Evolutionary conservation across 2,797 vertebrate species (phyloP).

Genomic region (Onychomys arenicola): DNA sequence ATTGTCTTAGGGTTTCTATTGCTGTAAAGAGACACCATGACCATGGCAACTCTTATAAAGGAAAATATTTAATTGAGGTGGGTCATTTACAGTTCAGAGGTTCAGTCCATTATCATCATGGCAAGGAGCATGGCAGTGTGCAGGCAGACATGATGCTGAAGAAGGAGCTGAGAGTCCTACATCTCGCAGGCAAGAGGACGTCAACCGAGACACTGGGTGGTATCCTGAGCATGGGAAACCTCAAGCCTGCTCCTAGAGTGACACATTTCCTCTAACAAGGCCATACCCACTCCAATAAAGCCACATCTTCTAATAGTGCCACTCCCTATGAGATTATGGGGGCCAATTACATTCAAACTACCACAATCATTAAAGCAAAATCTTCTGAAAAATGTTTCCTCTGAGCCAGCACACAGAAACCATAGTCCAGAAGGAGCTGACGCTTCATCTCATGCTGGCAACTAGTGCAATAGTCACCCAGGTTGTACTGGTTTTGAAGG

Average conservation of each 20-base stretch:
- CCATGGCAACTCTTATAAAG: not conserved
- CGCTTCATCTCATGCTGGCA: not conserved
- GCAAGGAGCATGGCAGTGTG: not conserved
- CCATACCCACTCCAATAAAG: not conserved
- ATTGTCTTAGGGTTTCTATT: too few relatives aligned
- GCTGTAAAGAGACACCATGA: too few relatives aligned
- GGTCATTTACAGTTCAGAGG: not conserved
- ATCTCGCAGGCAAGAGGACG: not conserved
- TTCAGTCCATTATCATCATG: not conserved
- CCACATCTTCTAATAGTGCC: not conserved
- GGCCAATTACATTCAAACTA: not conserved
- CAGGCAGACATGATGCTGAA: not conserved
- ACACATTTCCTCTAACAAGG: not conserved
- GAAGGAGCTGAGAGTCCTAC: not conserved
- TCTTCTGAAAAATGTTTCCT: not conserved
- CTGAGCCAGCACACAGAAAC: not conserved
- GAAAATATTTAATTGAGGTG: not conserved
- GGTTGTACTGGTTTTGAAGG: not conserved
- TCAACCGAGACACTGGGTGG: not conserved
- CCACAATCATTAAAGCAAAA: not conserved
- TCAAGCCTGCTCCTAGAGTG: not conserved
- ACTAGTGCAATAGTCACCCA: not conserved
- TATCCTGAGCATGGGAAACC: not conserved
- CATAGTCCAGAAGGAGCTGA: not conserved
- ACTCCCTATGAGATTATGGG: not conserved